Evolutionary conservation across 92 coral and sea anemone genomes (phyloP).

Genomic region (Porites lobata): DNA sequence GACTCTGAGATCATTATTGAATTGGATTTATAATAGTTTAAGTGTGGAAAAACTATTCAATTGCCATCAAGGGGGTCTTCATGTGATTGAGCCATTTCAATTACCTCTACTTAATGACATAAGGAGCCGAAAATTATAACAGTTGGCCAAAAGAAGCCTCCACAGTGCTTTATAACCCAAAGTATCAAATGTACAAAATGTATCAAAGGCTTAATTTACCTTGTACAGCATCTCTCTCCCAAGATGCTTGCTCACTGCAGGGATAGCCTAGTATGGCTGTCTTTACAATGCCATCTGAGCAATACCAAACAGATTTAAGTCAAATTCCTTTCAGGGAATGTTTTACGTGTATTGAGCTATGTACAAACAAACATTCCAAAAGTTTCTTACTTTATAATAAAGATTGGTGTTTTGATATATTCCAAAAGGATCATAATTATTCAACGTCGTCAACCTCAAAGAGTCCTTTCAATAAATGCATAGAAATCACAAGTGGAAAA

Average conservation of each 20-base stretch:
- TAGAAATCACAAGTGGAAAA: conserved; percentile 17
- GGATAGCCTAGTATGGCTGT: conserved; percentile 13
- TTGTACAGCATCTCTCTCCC: conserved; percentile 36
- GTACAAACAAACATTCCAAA: conserved; percentile 29
- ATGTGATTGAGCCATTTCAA: no score
- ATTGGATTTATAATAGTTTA: background rate
- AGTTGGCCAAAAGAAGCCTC: no score
- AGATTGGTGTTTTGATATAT: conserved; percentile 8
- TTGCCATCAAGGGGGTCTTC: background rate
- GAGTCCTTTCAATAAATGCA: conserved; percentile 14
- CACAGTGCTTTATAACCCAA: no score
- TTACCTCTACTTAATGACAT: no score
- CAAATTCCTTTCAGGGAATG: conserved; percentile 25
- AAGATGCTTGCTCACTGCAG: conserved; percentile 32
- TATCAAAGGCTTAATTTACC: conserved; percentile 32
- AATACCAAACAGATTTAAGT: conserved; percentile 28
- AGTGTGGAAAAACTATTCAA: conserved; percentile 7
- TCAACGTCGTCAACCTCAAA: conserved; percentile 25
- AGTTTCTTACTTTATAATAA: conserved; percentile 8
- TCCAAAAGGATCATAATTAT: conserved; percentile 20
- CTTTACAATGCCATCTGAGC: conserved; percentile 29
- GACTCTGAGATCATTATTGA: conserved; percentile 18
- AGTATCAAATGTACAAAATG: conserved; percentile 11
- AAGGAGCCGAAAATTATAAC: no score
- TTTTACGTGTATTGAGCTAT: background rate